phyloP scores from a whole-genome alignment of 2,888 invertebrate genomes.

The Teleogryllus oceanicus region DNA sequence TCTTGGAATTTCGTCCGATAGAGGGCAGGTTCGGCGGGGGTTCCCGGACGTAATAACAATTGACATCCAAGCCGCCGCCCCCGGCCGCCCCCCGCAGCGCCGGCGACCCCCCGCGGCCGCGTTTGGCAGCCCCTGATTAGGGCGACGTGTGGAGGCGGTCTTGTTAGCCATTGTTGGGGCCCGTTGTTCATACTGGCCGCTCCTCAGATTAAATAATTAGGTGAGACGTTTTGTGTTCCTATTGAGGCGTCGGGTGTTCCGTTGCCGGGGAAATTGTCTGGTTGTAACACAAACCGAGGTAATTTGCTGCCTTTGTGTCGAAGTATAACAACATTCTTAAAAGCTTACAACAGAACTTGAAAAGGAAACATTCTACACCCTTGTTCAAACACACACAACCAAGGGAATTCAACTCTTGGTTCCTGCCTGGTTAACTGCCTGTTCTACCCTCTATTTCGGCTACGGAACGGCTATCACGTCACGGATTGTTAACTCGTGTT shows the following conservation, averaged over 20 bases:
- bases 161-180: not conserved
- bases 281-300: constrained; percentile 6
- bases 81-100: not conserved
- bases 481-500: no score
- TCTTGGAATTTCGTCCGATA: not conserved
- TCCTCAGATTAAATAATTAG: constrained; percentile 18
- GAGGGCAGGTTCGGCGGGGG: not conserved
- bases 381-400: not conserved
- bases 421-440: no score
- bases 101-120: not conserved
- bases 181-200: constrained; percentile 9
- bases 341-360: not conserved
- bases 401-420: no score
- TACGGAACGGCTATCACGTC: no score
- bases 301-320: not conserved
- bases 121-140: not conserved
- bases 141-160: not conserved
- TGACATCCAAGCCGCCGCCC: not conserved
- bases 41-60: constrained; percentile 8
- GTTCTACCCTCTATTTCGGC: no score
- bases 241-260: not conserved
- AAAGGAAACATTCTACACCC: not conserved
- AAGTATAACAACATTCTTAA: not conserved
- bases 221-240: constrained; percentile 18
- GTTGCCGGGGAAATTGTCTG: not conserved